These are phyloP conservation scores for Epizoanthus illoricatus DNA, from an alignment of 92 coral and sea anemone genomes.

Conservation along the genomic window DNA sequence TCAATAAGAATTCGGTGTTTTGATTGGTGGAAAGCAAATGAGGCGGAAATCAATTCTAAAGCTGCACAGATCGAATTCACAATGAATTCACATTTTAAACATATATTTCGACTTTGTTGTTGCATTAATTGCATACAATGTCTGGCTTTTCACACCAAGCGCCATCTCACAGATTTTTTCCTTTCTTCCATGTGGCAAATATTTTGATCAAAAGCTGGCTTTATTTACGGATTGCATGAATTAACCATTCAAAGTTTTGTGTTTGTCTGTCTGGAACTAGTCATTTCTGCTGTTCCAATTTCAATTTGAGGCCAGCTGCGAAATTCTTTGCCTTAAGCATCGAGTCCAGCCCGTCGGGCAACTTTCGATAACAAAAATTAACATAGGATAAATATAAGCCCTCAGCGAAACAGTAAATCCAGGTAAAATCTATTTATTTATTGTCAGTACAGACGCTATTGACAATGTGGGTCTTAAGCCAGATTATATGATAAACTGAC, in stretches of 20 bases:
- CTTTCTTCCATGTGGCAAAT: conserved; percentile 9
- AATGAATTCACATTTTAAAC: conserved; percentile 58
- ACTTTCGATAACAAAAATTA: neutral
- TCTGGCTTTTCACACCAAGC: conserved; percentile 60
- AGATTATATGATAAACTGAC: conserved; percentile 10
- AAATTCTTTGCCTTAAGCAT: neutral
- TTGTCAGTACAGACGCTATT: neutral
- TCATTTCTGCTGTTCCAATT: neutral
- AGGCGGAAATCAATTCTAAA: conserved; percentile 79
- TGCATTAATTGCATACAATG: conserved; percentile 48
- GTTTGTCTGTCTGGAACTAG: neutral
- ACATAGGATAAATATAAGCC: conserved; percentile 7
- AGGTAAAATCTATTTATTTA: neutral
- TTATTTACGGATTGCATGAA: neutral
- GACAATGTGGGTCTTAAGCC: neutral
- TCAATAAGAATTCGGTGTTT: conserved; percentile 58
- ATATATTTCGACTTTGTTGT: conserved; percentile 55
- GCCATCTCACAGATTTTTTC: neutral
- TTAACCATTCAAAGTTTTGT: neutral
- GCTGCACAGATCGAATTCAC: conserved; percentile 72
- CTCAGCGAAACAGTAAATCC: neutral
- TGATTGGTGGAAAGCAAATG: conserved; percentile 61
- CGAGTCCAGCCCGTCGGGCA: conserved; percentile 2
- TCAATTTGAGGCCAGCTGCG: conserved; percentile 27
- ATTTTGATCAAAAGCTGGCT: neutral